Conservation (phyloP, 2,113 vertebrate species). For the Vombatus ursinus region DNA sequence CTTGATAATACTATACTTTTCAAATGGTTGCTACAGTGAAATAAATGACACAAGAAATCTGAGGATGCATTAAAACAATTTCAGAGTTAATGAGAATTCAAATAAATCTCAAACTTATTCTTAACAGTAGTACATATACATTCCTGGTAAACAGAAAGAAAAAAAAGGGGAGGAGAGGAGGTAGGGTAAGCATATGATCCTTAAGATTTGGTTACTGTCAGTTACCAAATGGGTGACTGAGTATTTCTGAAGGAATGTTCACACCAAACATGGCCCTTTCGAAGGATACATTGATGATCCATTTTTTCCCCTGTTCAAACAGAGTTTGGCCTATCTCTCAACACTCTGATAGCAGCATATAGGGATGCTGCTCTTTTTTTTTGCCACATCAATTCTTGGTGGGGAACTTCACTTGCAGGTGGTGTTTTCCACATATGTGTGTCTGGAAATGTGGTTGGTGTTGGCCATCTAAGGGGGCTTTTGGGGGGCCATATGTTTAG, state of each 20-base stretch:
- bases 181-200: slow-evolving; percentile 53
- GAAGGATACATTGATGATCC: slow-evolving; percentile 69
- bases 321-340: slow-evolving; percentile 68
- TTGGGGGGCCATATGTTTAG: slow-evolving; percentile 51
- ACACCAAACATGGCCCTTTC: slow-evolving; percentile 59
- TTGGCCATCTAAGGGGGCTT: slow-evolving; percentile 68
- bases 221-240: slow-evolving; percentile 45
- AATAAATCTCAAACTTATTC: slow-evolving; percentile 54
- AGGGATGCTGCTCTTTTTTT: slow-evolving; percentile 64
- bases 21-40: slow-evolving; percentile 76
- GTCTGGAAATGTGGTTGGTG: slow-evolving; percentile 71
- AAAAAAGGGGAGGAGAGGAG: background rate
- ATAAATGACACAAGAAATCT: slow-evolving; percentile 72
- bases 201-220: slow-evolving; percentile 65
- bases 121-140: slow-evolving; percentile 45
- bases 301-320: slow-evolving; percentile 76
- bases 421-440: slow-evolving; percentile 72
- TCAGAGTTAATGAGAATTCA: slow-evolving; percentile 63
- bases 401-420: slow-evolving; percentile 77
- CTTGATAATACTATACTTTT: slow-evolving; percentile 74
- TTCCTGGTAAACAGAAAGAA: slow-evolving; percentile 78
- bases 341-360: slow-evolving; percentile 50
- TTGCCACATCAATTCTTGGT: slow-evolving; percentile 64
- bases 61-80: slow-evolving; percentile 70
- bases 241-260: slow-evolving; percentile 71